Conservation (phyloP, 1,140 invertebrate genomes). For the Antheraea pernyi region DNA sequence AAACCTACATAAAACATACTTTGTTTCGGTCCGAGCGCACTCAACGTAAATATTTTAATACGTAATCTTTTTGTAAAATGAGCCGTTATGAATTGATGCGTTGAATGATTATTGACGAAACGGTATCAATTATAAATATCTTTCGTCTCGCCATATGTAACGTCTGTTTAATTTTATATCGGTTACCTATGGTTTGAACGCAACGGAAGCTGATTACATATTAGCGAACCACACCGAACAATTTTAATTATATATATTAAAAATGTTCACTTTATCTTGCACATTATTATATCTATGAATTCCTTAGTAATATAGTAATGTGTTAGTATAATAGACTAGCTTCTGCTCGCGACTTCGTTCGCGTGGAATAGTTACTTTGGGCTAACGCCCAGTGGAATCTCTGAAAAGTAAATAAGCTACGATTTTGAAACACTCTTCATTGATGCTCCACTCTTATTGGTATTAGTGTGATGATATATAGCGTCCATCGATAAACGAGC, state of each 20-base stretch:
- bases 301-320: background rate
- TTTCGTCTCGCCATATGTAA: constrained; percentile 14
- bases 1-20: constrained; percentile 5
- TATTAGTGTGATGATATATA: too few relatives aligned
- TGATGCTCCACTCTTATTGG: too few relatives aligned
- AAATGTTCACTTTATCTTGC: background rate
- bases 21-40: constrained; percentile 7
- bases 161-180: constrained; percentile 12
- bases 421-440: too few relatives aligned
- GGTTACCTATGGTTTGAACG: background rate
- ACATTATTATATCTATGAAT: too few relatives aligned
- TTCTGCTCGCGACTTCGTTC: too few relatives aligned
- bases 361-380: too few relatives aligned
- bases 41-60: constrained; percentile 10
- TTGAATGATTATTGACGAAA: constrained; percentile 13
- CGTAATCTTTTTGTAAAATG: constrained; percentile 11
- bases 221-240: background rate
- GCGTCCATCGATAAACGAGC: too few relatives aligned
- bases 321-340: background rate
- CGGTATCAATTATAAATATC: constrained; percentile 11
- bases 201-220: constrained; percentile 9
- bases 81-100: constrained; percentile 12
- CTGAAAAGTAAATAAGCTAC: too few relatives aligned
- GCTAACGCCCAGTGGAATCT: background rate
- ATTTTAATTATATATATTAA: background rate